These are phyloP conservation scores for Mamestra configurata DNA, from an alignment of 1,140 invertebrate genomes.

Conservation along the genomic window DNA sequence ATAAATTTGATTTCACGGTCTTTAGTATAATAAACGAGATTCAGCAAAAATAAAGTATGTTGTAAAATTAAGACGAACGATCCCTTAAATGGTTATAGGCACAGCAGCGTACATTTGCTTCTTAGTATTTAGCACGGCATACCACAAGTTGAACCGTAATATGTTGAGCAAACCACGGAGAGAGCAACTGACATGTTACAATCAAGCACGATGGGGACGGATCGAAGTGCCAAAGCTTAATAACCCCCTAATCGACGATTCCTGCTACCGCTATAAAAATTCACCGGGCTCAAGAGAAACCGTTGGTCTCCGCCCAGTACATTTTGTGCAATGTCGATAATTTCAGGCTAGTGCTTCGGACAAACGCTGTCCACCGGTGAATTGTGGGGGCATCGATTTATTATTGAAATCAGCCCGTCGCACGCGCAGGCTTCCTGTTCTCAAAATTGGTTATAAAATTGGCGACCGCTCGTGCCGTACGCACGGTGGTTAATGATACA, in stretches of 20 bases:
- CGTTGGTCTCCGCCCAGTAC: slow-evolving; percentile 76
- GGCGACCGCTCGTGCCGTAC: slow-evolving; percentile 80
- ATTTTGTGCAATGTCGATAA: slow-evolving; percentile 79
- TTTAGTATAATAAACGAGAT: slow-evolving; percentile 49
- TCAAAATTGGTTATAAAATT: slow-evolving; percentile 84
- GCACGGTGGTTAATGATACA: slow-evolving; percentile 76
- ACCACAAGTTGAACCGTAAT: slow-evolving; percentile 23
- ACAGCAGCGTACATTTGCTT: background rate
- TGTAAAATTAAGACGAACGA: slow-evolving; percentile 16
- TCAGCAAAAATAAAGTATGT: slow-evolving; percentile 38
- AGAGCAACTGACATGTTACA: slow-evolving; percentile 56
- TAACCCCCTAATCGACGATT: slow-evolving; percentile 71
- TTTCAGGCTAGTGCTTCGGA: slow-evolving; percentile 71
- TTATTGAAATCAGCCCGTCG: slow-evolving; percentile 85
- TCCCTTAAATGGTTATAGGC: slow-evolving; percentile 24
- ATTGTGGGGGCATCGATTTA: slow-evolving; percentile 80
- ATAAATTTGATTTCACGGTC: slow-evolving; percentile 59
- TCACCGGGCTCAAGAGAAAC: slow-evolving; percentile 67
- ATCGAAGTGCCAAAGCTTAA: slow-evolving; percentile 69
- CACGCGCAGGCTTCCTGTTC: slow-evolving; percentile 79
- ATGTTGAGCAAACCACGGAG: slow-evolving; percentile 33
- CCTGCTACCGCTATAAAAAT: slow-evolving; percentile 77
- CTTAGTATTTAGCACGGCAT: slow-evolving; percentile 19
- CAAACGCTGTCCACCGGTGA: slow-evolving; percentile 68
- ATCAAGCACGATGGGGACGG: slow-evolving; percentile 58